Conservation (phyloP, 2,888 invertebrate genomes). For the Rotaria macrura region DNA sequence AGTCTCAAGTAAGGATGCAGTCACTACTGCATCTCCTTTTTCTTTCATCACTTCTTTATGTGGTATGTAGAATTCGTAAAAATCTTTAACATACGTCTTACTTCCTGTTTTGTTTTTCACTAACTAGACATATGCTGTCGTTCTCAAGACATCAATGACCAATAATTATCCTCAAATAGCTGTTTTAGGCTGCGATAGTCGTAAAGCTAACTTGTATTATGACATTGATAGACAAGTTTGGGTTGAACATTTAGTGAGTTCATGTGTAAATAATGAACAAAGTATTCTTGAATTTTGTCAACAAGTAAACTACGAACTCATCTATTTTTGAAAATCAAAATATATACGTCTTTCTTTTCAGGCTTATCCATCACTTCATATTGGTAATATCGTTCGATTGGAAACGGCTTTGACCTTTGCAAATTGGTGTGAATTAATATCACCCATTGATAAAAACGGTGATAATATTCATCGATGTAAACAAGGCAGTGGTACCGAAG, state of each 20-base stretch:
- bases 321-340: no score
- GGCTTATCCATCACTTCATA: not conserved
- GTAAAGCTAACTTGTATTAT: slow-evolving; percentile 11
- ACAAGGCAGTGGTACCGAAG: not conserved
- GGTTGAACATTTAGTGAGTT: not conserved
- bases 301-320: not conserved
- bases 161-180: slow-evolving; percentile 21
- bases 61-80: not conserved
- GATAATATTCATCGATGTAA: slow-evolving; percentile 17
- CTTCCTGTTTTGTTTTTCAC: no score
- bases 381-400: slow-evolving; percentile 16
- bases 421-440: slow-evolving; percentile 9
- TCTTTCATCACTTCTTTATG: not conserved
- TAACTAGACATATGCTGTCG: not conserved
- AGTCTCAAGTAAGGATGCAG: not conserved
- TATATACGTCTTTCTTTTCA: not conserved
- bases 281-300: slow-evolving; percentile 2
- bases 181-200: not conserved
- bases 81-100: no score
- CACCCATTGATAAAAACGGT: not conserved
- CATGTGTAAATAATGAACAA: not conserved
- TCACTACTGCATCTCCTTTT: not conserved
- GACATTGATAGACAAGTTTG: not conserved
- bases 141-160: not conserved
- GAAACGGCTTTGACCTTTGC: not conserved